phyloP scores from a whole-genome alignment of 2,888 invertebrate genomes.

The Stictocephala bisonia region DNA sequence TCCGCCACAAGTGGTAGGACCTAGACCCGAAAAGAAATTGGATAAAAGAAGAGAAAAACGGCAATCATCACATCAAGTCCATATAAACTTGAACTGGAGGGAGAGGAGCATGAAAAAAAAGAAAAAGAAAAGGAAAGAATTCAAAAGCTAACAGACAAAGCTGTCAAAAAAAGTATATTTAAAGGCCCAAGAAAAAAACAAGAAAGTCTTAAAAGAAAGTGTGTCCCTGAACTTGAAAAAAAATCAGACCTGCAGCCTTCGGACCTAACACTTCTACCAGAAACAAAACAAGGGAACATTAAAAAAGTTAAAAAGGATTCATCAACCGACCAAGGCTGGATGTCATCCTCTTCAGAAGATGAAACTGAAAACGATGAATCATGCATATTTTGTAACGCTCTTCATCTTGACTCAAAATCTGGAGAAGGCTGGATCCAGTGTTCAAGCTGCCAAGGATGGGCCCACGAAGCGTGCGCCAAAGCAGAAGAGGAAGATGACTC shows the following conservation, averaged over 20 bases:
- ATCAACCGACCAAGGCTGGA: background rate
- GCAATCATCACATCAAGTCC: conserved; percentile 33
- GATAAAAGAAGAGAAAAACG: conserved; percentile 44
- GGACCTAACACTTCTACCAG: too few species aligned
- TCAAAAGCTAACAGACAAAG: conserved; percentile 22
- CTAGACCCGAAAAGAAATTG: background rate
- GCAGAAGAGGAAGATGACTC: conserved; percentile 46
- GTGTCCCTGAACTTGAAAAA: too few species aligned
- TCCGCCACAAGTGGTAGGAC: conserved; percentile 29
- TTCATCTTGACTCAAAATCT: conserved; percentile 14
- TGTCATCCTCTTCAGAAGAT: conserved; percentile 30
- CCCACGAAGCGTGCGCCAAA: conserved; percentile 43
- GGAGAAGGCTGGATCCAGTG: conserved; percentile 37
- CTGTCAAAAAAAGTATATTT: conserved; percentile 21
- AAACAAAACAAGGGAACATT: background rate
- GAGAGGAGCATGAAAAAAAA: conserved; percentile 21
- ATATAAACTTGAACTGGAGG: conserved; percentile 39
- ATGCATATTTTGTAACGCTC: conserved; percentile 44
- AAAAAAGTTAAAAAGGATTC: background rate
- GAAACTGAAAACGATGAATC: conserved; percentile 25
- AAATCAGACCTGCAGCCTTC: too few species aligned
- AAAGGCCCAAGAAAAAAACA: background rate
- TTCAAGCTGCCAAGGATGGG: conserved; percentile 35
- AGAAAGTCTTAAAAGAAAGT: background rate
- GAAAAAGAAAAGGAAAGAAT: conserved; percentile 21